Evolutionary conservation across 2,888 invertebrate genomes (phyloP), one percentile per base, ranked within the genome.

Genomic region (Caenorhabditis sp.): DNA sequence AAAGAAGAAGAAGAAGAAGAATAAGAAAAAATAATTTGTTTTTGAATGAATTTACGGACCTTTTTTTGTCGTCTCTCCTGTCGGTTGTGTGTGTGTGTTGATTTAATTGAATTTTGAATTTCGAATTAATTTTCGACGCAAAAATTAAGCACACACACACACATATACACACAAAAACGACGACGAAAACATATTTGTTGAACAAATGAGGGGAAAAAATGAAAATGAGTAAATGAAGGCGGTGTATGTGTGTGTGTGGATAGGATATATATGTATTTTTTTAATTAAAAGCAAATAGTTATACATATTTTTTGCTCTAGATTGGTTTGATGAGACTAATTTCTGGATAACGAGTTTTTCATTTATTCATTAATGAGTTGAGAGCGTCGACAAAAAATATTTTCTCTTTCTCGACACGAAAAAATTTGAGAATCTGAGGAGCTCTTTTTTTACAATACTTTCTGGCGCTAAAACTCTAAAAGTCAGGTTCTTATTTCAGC

Each of bases 11-110:
- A 53, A 53, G 21, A 53, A 53, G 53, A 53, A 19, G 53, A n/a
- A 53, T 10, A 53, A n/a, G 21, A 53, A 53, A 53, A 53, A 53
- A n/a, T 19, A 51, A 23, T 59, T 49, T 57, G 59, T 63, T 51
- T 61, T 64, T 50, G 57, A 65, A 58, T 63, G 54, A 43, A 58
- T 37, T 58, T 51, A 26, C 27, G 53, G 59, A 43, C 26, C 19
- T 43, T 53, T 19, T 53, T 31, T 31, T 31, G 31, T 31, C 31
- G 31, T 31, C 31, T 31, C 31, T 31, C 31, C 31, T 31, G 31
- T 31, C 31, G 31, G 31, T 31, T 31, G 31, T 31, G 26, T n/a
- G n/a, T n/a, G n/a, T 57, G n/a, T n/a, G 27, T 26, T 57, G n/a
- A 23, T n/a, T 57, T 26, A n/a, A n/a, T 57, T 27, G 27, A n/a